Base-by-base conservation (phyloP, 2,113 vertebrate genomes). In the Corythoichthys intestinalis region DNA sequence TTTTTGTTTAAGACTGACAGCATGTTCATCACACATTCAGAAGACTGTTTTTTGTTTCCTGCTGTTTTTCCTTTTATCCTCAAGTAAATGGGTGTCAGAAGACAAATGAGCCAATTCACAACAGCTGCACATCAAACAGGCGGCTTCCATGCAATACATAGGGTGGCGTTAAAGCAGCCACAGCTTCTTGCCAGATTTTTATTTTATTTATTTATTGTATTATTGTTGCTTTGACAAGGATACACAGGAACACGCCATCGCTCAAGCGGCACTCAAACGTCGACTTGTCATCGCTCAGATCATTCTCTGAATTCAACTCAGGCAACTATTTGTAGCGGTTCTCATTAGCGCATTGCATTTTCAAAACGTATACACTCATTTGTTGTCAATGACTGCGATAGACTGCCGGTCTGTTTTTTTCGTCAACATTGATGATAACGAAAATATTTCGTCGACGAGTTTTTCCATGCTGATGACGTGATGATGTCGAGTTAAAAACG, bases 51-150 rank as follows among this genome's bases (percentile, higher is more conserved):
- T 84, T 83, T 89, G n/a, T n/a, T 28, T 78, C 86, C 61, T n/a
- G 68, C 85, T 69, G 80, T 75, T 83, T 76, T 39, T 69, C 62
- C 75, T 79, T 86, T 89, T 78, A 86, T 87, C 80, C 83, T 2
- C 73, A 78, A 79, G 85, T 86, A 87, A 89, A 88, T 85, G 85
- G 80, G 62, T 81, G 85, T 89, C 88, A 68, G 77, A 72, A 77
- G 85, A 86, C 83, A 87, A 88, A 88, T 78, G 86, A 89, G 83
- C 80, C 84, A 46, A 75, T 77, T 67, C 61, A 68, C 79, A 87
- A 83, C 85, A 87, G 86, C 82, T 88, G 85, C 85, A 86, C 86
- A 78, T 79, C 86, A 88, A 74, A 71, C 77, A 37, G 74, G 67
- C 75, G 61, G 74, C 75, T 73, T 78, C 74, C 77, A 53, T 47